A percentile compares a stretch with the other conserved stretches of the same genome.
These are phyloP conservation scores for Ephydatia muelleri DNA, from an alignment of 37 sponge, comb jelly and placozoan species.

Conservation along the genomic window DNA sequence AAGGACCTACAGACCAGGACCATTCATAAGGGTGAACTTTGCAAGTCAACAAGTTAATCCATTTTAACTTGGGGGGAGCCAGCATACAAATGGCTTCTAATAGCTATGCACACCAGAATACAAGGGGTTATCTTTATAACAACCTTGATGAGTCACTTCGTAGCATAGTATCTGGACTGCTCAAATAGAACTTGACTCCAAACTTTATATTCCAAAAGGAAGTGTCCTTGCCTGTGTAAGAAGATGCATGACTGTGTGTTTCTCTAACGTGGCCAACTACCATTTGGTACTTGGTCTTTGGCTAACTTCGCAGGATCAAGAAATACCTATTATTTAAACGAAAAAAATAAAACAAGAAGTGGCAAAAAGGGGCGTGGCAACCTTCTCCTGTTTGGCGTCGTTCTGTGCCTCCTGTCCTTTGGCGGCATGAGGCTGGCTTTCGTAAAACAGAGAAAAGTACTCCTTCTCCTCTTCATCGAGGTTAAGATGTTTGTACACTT, in stretches of 20 bases:
- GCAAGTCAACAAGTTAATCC: background rate
- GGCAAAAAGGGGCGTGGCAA: background rate
- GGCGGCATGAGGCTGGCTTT: background rate
- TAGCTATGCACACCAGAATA: no score
- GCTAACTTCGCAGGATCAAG: slow-evolving; percentile 45
- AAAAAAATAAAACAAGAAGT: background rate
- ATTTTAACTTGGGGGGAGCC: background rate
- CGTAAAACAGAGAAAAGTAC: slow-evolving; percentile 33
- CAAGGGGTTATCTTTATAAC: no score
- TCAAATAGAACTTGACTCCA: slow-evolving; percentile 82
- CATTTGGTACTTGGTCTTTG: slow-evolving; percentile 48
- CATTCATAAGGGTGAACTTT: background rate
- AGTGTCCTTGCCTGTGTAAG: background rate
- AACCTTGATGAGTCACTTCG: background rate
- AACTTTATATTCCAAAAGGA: slow-evolving; percentile 52
- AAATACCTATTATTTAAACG: slow-evolving; percentile 42
- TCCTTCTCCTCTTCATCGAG: slow-evolving; percentile 49
- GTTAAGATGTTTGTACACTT: background rate
- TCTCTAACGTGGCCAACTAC: background rate
- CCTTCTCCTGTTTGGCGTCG: background rate
- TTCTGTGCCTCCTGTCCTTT: slow-evolving; percentile 16
- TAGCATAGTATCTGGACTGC: slow-evolving; percentile 43
- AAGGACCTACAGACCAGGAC: slow-evolving; percentile 42
- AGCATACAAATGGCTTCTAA: background rate
- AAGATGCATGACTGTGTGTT: background rate